Evolutionary conservation across 2,797 vertebrate genomes (phyloP).

Genomic region (Trachurus trachurus): DNA sequence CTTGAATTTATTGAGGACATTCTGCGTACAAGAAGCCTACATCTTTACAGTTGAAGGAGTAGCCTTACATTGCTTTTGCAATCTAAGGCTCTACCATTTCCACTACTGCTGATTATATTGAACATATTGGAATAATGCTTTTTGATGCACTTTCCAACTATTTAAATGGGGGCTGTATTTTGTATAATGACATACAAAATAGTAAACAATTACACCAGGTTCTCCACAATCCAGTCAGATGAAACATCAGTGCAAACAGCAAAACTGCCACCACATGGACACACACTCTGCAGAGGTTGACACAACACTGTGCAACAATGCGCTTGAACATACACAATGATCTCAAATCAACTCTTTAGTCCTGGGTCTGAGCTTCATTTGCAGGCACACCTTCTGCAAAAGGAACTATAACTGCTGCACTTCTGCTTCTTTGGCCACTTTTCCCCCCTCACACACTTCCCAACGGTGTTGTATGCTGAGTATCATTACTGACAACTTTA

Average conservation of each 20-base stretch:
- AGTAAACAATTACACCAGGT: background rate
- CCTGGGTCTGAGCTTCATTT: background rate
- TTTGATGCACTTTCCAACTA: background rate
- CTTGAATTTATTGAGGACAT: background rate
- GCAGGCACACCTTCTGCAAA: background rate
- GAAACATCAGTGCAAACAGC: conserved; percentile 7
- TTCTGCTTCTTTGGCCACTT: background rate
- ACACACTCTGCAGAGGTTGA: background rate
- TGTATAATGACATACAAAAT: background rate
- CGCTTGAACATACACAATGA: background rate
- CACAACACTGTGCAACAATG: background rate
- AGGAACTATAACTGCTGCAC: background rate
- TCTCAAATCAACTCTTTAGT: background rate
- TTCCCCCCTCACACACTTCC: too few species aligned
- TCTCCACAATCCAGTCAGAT: conserved; percentile 1
- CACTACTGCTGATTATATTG: background rate
- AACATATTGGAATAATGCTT: conserved; percentile 4
- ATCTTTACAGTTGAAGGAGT: background rate
- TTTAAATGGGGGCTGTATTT: background rate
- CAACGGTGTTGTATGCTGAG: background rate
- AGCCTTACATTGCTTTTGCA: background rate
- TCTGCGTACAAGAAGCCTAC: background rate
- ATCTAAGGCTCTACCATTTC: background rate
- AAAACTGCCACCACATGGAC: background rate
- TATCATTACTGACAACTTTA: background rate